Conservation (phyloP, 2,797 vertebrate species). For the Ctenosaura bakeri region DNA sequence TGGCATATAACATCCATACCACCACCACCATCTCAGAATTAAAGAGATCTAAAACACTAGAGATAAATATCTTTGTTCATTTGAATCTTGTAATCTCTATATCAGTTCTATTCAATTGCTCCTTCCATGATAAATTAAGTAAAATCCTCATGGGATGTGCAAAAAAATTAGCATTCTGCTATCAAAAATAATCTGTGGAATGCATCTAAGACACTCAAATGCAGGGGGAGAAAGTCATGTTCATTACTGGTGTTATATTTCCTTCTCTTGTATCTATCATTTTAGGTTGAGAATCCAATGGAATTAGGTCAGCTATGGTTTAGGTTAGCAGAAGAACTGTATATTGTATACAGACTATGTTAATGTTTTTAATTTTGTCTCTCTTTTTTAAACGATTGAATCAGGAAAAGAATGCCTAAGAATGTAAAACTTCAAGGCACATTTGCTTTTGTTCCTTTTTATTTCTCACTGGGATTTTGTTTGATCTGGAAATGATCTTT, state of each 20-base stretch:
- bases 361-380: conserved; percentile 71
- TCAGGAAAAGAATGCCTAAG: conserved; percentile 60
- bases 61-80: conserved; percentile 35
- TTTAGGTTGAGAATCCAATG: conserved; percentile 55
- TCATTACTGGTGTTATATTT: conserved; percentile 61
- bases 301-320: conserved; percentile 72
- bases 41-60: conserved; percentile 58
- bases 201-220: not conserved
- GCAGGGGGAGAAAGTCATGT: conserved; percentile 23
- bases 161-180: conserved; percentile 44
- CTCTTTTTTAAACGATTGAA: conserved; percentile 58
- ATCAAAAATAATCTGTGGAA: conserved; percentile 32
- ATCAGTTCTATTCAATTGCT: conserved; percentile 54
- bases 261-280: conserved; percentile 60
- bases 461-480: conserved; percentile 55
- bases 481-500: conserved; percentile 54
- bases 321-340: conserved; percentile 54
- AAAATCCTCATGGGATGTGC: conserved; percentile 22
- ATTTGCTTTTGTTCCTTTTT: conserved; percentile 53
- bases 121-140: conserved; percentile 44
- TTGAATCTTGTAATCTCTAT: conserved; percentile 25
- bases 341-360: conserved; percentile 63
- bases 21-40: conserved; percentile 40
- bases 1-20: not conserved
- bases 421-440: conserved; percentile 62